Evolutionary conservation across 2,888 invertebrate species (phyloP), one percentile per base, ranked within the genome.

Genomic region (Scelioninae gen. 1): DNA sequence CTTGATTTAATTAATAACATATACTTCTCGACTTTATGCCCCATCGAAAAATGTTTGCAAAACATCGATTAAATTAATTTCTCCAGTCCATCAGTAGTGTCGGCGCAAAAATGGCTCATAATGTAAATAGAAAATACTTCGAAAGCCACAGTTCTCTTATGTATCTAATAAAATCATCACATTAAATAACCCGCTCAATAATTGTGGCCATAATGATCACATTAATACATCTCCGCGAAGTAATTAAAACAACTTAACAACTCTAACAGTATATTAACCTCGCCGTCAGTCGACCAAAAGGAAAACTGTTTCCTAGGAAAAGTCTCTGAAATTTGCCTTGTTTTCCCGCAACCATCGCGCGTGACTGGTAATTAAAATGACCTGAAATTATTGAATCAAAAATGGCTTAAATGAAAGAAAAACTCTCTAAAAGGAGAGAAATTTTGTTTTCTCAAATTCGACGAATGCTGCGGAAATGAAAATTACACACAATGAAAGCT

Each of bases 241-340:
- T 15, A 45, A 45, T 45, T 63, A 68, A 68, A 68, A 68, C 56
- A 29, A n/a, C 45, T 56, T 56, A 53, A 68, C 55, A 13, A 68
- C 45, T 56, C 55, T 68, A 56, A 56, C 68, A 68, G 55, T 45
- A 29, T 55, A 56, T 68, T 53, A 68, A 68, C 68, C 68, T 68
- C 56, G 66, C 10, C 29, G 47, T 9, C 31, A 55, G 53, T 43
- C 40, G 13, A 55, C 66, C 66, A 53, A 31, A 53, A 43, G 51
- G 38, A 47, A 49, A 29, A 63, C n/a, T 51, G 49, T 65, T 65
- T 65, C 65, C 51, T 23, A n/a, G 10, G 51, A 34, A 32, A 63
- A 10, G 49, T 45, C 2, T 63, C 32, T 47, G 15, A 62, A 49
- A 45, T 32, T 49, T 31, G 7, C 34, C 51, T 65, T 65, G 23